Evolutionary conservation across 2,797 vertebrate species (phyloP), one percentile per base, ranked within the genome.

Genomic region (Lutjanus argentimaculatus): DNA sequence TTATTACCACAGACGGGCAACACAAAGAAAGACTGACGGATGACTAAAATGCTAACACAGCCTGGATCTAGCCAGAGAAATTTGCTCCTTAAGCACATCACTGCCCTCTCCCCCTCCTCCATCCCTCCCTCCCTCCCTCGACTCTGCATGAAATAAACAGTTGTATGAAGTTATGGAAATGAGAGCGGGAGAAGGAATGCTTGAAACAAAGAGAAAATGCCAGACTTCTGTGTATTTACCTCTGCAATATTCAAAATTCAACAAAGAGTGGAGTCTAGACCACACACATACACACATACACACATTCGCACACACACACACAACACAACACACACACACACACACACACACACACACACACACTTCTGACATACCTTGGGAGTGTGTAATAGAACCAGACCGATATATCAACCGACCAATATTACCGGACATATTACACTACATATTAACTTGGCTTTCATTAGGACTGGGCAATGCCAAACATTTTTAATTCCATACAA

Each of bases 151-250:
- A 77, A 72, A 82, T 81, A 86, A 85, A 83, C 59, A 80, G 72
- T 72, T 78, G 78, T 56, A 57, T 80, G 79, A 88, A 78, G 70
- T 83, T 84, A 87, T 80, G 81, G 82, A 89, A 85, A 90, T 88
- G 75, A 87, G 80, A 80, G 46, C 3, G 11, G 43, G 40, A 52
- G 67, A 66, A 46, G 30, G 45, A 67, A 85, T 51, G 40, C 12
- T 16, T 40, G 15, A 74, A 67, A 89, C 75, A 85, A 79, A 72
- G 46, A 56, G 59, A 69, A 66, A 77, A 70, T 36, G 49, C 42
- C 45, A 30, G 36, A 55, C 19, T 59, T 0, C 1, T 51, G 68
- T 76, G 11, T 64, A 4, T 84, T 77, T 84, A 52, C 30, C 36
- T 69, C 21, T 49, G 1, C 21, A 46, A 71, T 57, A 48, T 74